Evolutionary conservation across 2,888 invertebrate species (phyloP).

Genomic region (Volucella zonaria): DNA sequence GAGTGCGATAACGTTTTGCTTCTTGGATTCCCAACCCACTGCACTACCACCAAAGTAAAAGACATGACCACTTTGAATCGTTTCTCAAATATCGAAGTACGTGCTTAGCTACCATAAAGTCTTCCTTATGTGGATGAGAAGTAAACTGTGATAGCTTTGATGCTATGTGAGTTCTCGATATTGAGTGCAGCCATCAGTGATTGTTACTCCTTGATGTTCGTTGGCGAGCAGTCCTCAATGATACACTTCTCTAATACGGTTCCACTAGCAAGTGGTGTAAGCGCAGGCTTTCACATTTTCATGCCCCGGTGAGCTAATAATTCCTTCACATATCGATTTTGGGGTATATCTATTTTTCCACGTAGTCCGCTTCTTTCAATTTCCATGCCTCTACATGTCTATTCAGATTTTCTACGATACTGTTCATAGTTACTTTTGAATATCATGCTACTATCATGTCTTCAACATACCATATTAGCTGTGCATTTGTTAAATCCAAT

Average conservation of each 20-base stretch:
- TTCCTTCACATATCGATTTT: conserved; percentile 39
- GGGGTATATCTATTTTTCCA: conserved; percentile 48
- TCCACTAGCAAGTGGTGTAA: conserved; percentile 53
- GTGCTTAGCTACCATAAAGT: conserved; percentile 69
- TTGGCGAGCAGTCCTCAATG: conserved; percentile 29
- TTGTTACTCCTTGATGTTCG: conserved; percentile 50
- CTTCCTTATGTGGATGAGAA: conserved; percentile 69
- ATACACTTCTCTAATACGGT: conserved; percentile 59
- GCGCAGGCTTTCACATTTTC: conserved; percentile 50
- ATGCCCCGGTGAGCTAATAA: conserved; percentile 56
- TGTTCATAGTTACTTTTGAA: conserved; percentile 16
- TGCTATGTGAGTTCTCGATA: conserved; percentile 58
- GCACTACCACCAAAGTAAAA: conserved; percentile 51
- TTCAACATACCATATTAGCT: conserved; percentile 53
- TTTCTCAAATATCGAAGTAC: conserved; percentile 64
- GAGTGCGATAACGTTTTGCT: conserved; percentile 54
- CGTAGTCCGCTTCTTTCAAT: conserved; percentile 44
- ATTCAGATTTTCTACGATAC: conserved; percentile 43
- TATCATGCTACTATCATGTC: conserved; percentile 53
- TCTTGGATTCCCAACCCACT: conserved; percentile 70
- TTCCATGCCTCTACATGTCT: conserved; percentile 59
- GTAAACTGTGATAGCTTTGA: conserved; percentile 64
- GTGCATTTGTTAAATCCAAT: conserved; percentile 50
- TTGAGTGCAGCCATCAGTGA: conserved; percentile 62
- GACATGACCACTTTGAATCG: conserved; percentile 44